phyloP scores from a whole-genome alignment of 2,888 invertebrate genomes.

The Hymenopus coronatus region DNA sequence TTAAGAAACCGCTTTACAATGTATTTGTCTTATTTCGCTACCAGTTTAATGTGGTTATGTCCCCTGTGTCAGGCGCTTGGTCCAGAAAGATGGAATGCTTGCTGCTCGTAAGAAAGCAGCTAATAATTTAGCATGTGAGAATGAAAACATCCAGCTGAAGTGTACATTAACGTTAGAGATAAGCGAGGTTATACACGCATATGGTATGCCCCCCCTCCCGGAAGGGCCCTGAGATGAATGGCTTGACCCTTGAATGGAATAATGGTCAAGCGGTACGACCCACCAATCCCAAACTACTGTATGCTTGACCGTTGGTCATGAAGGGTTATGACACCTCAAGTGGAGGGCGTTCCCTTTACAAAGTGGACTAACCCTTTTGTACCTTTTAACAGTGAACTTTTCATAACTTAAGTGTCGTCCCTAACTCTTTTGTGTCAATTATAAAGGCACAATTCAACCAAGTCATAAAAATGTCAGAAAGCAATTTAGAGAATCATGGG shows the following conservation, averaged over 20 bases:
- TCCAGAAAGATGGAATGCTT: neutral
- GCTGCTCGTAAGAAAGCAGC: neutral
- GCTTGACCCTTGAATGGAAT: neutral
- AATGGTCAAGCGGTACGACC: neutral
- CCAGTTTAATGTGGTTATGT: too few species aligned
- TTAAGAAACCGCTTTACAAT: too few species aligned
- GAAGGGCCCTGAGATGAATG: neutral
- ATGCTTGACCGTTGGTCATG: slow-evolving; percentile 11
- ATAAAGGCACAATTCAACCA: neutral
- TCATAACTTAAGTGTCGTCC: neutral
- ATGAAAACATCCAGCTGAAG: neutral
- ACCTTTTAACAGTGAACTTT: neutral
- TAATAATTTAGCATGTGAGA: neutral
- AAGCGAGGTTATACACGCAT: neutral
- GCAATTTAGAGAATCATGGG: neutral
- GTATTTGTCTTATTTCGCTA: too few species aligned
- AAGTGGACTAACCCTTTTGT: neutral
- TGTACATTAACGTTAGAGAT: neutral
- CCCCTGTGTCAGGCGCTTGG: too few species aligned
- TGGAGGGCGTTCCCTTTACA: neutral
- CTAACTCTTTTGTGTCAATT: neutral
- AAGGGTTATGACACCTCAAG: neutral
- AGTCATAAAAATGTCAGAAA: neutral
- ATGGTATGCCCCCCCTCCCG: neutral
- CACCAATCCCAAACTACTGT: neutral